Evolutionary conservation across 2,797 vertebrate species (phyloP).

Genomic region (Lemur catta): DNA sequence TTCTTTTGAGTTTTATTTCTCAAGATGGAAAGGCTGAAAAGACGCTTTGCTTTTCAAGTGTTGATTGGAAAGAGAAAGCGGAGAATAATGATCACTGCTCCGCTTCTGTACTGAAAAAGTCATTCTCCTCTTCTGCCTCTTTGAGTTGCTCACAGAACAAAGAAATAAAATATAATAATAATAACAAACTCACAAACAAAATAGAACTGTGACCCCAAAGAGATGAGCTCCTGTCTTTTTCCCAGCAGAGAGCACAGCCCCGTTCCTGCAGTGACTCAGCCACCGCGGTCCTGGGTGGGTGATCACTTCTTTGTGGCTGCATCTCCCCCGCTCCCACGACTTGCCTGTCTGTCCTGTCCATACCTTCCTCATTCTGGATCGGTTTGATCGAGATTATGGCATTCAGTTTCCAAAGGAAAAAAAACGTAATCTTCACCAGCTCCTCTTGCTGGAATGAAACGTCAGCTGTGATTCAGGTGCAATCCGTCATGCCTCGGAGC

Average conservation of each 20-base stretch:
- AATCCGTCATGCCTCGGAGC: slow-evolving; percentile 93
- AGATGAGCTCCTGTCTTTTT: slow-evolving; percentile 33
- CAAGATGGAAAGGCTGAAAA: slow-evolving; percentile 72
- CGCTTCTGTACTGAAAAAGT: slow-evolving; percentile 67
- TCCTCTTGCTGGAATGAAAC: slow-evolving; percentile 71
- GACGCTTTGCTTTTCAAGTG: slow-evolving; percentile 74
- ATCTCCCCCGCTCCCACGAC: slow-evolving; percentile 27
- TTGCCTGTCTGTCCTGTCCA: slow-evolving; percentile 53
- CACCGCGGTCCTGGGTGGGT: slow-evolving; percentile 4
- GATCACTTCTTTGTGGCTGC: not conserved
- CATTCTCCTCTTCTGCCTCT: slow-evolving; percentile 65
- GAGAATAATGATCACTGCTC: slow-evolving; percentile 64
- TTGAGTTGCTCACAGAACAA: slow-evolving; percentile 72
- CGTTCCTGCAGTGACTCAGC: not conserved
- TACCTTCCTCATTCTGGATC: slow-evolving; percentile 60
- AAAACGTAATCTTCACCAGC: slow-evolving; percentile 77
- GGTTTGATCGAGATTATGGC: slow-evolving; percentile 79
- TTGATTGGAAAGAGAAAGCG: slow-evolving; percentile 73
- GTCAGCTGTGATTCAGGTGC: slow-evolving; percentile 64
- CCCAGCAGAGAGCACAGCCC: slow-evolving; percentile 47
- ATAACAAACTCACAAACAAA: slow-evolving; percentile 71
- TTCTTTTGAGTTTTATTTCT: slow-evolving; percentile 64
- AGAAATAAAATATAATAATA: slow-evolving; percentile 65
- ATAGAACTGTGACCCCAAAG: slow-evolving; percentile 68
- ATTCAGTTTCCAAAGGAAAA: slow-evolving; percentile 83